Conservation (phyloP, 2,113 vertebrate species). For the Ahaetulla prasina region DNA sequence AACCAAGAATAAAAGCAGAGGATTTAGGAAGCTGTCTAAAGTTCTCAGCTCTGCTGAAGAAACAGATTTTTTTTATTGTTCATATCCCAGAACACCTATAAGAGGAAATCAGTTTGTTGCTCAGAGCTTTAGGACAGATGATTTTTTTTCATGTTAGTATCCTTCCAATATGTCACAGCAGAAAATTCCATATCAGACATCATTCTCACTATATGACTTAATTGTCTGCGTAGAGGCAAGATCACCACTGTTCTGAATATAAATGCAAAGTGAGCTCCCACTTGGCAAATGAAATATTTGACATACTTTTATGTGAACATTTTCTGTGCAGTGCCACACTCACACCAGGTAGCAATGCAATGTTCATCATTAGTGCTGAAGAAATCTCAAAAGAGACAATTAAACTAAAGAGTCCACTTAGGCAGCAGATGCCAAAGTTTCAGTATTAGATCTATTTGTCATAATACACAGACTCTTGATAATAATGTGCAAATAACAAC, state of each 20-base stretch:
- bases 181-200: conserved; percentile 8
- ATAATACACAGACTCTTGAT: conserved; percentile 19
- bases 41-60: not conserved
- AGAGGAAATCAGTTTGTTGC: conserved; percentile 20
- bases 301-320: not conserved
- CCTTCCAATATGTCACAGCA: not conserved
- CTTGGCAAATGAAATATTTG: not conserved
- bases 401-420: conserved; percentile 41
- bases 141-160: not conserved
- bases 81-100: not conserved
- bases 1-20: not conserved
- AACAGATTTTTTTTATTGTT: not conserved
- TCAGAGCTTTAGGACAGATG: not conserved
- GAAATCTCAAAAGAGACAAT: conserved; percentile 26
- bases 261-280: not conserved
- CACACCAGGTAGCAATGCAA: not conserved
- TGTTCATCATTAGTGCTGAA: conserved; percentile 10
- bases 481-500: not conserved
- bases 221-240: not conserved
- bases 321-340: not conserved
- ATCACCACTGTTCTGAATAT: not conserved
- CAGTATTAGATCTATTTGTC: conserved; percentile 21
- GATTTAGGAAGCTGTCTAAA: not conserved
- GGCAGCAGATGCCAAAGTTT: conserved; percentile 25
- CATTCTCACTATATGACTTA: not conserved